Evolutionary conservation across 2,113 vertebrate species (phyloP), one percentile per base, ranked within the genome.

Genomic region (Hippotragus niger): DNA sequence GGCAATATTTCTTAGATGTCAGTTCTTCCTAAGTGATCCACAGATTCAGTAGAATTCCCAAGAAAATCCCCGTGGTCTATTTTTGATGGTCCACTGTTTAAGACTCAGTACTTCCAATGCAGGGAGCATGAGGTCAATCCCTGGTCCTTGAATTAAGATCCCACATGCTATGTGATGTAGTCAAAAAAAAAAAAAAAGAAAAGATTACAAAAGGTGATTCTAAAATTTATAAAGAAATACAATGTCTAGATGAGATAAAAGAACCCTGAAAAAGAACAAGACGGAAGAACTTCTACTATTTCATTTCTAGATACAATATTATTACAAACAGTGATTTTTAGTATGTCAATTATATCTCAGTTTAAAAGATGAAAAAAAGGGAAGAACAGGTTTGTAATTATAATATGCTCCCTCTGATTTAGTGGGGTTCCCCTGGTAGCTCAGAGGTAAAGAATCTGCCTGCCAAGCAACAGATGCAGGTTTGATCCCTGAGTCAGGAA

Each of bases 351-450:
- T 84, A 55, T 57, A 84, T 29, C 53, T 43, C 82, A 84, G 11
- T 29, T 57, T 43, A 57, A 57, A 57, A 57, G 53, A 17, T 29
- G n/a, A 40, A 84, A 84, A 40, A 57, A 40, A 29, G n/a, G 8
- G n/a, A 57, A 25, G 36, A 16, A 17, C 36, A 57, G 12, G 9
- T 88, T 60, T 80, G 33, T 88, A 29, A 1, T 16, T 25, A 85
- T 7, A 74, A 57, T 43, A 71, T 57, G 9, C 40, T 50, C 52
- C 15, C 3, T 78, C 6, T 36, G 12, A 83, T 67, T 78, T n/a
- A 55, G 45, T 71, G 19, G n/a, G 19, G n/a, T 23, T 71, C 40
- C 10, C 5, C 19, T 0, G 0, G n/a, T 40, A 19, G 19, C n/a
- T 36, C n/a, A 71, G 9, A 71, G n/a, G 19, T 71, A 23, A 71